A percentile compares a stretch with the other conserved stretches of the same genome.
These are phyloP conservation scores for Drosophila ohnishii DNA, from an alignment of 1,140 invertebrate species.

Conservation along the genomic window DNA sequence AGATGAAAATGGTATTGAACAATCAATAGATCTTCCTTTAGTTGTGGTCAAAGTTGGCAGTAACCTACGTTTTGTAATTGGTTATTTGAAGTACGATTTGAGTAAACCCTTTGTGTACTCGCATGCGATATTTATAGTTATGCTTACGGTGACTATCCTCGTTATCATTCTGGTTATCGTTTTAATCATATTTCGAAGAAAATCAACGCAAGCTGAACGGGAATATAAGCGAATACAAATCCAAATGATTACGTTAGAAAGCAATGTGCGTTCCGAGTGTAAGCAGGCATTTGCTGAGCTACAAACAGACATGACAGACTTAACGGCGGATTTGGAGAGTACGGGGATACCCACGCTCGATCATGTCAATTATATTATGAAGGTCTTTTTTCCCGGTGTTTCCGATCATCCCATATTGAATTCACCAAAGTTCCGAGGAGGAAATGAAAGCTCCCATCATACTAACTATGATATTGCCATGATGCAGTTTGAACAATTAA, in stretches of 20 bases:
- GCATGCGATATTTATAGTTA: conserved; percentile 93
- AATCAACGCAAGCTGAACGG: conserved; percentile 96
- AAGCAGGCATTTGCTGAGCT: conserved; percentile 99
- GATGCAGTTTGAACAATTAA: conserved; percentile 96
- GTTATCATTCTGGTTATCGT: conserved; percentile 93
- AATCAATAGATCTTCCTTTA: conserved; percentile 90
- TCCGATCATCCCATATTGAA: conserved; percentile 95
- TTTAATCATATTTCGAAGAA: conserved; percentile 93
- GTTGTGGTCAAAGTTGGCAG: conserved; percentile 95
- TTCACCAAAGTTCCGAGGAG: conserved; percentile 87
- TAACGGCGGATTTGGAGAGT: conserved; percentile 97
- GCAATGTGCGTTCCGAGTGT: conserved; percentile 98
- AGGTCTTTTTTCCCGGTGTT: conserved; percentile 98
- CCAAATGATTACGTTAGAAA: conserved; percentile 99
- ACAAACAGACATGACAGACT: conserved; percentile 99
- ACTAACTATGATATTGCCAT: conserved; percentile 96
- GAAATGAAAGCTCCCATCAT: conserved; percentile 85
- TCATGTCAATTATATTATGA: conserved; percentile 98
- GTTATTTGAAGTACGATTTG: conserved; percentile 94
- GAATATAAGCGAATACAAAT: conserved; percentile 99
- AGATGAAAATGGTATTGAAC: conserved; percentile 92
- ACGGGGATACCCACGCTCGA: conserved; percentile 98
- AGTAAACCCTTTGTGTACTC: conserved; percentile 92
- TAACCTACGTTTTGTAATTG: conserved; percentile 93
- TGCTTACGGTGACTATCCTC: conserved; percentile 91